These are phyloP conservation scores for Salpingus planirostris DNA, from an alignment of 2,888 invertebrate genomes.

Conservation along the genomic window DNA sequence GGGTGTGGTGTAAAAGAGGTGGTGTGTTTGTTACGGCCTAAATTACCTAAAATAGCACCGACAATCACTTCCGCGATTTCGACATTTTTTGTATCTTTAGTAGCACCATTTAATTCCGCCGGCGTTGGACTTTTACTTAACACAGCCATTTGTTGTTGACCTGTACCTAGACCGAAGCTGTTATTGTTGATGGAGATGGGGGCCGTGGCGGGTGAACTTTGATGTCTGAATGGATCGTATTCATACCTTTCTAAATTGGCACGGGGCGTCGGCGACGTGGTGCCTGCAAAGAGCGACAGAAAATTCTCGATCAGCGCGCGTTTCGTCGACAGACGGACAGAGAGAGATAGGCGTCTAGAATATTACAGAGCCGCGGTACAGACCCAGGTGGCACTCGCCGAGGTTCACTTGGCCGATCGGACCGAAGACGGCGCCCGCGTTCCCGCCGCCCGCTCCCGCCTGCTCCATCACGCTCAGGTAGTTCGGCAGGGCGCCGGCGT, in stretches of 20 bases:
- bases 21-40: no score
- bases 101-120: constrained; percentile 54
- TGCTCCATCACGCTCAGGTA: constrained; percentile 49
- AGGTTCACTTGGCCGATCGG: constrained; percentile 66
- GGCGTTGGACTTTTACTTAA: constrained; percentile 77
- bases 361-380: no score
- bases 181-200: constrained; percentile 77
- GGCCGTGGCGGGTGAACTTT: constrained; percentile 61
- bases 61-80: constrained; percentile 95
- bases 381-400: constrained; percentile 40
- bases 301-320: background rate
- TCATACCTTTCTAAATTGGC: constrained; percentile 66
- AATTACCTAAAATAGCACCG: constrained; percentile 88
- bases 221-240: constrained; percentile 68
- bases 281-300: constrained; percentile 38
- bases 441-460: constrained; percentile 38
- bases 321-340: no score
- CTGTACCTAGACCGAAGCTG: constrained; percentile 78
- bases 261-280: constrained; percentile 58
- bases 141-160: constrained; percentile 61
- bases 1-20: no score
- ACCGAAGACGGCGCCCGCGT: constrained; percentile 64
- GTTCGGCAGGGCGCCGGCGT: constrained; percentile 43
- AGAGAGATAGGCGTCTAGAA: no score
- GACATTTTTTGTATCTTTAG: constrained; percentile 81